Evolutionary conservation across 2,113 vertebrate genomes (phyloP).

Genomic region (Lycaon pictus): DNA sequence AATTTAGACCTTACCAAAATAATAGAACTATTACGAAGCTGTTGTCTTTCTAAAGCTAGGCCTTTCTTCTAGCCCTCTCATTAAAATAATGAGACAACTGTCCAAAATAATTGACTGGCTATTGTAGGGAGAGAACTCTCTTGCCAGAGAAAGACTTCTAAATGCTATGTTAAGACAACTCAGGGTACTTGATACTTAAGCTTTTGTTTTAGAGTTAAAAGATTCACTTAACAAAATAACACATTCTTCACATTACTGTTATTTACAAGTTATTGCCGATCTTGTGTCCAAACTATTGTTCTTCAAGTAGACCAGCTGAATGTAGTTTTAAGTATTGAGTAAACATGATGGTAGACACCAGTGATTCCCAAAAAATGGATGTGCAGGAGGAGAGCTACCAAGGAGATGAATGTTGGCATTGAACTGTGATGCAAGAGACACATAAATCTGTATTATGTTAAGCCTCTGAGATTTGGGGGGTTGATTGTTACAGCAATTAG

Average conservation of each 20-base stretch:
- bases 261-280: background rate
- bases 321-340: background rate
- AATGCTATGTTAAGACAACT: background rate
- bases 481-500: background rate
- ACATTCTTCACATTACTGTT: background rate
- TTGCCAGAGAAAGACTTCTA: background rate
- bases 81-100: constrained; percentile 31
- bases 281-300: constrained; percentile 19
- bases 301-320: background rate
- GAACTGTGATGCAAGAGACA: background rate
- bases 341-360: background rate
- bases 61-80: background rate
- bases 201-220: constrained; percentile 53
- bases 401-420: background rate
- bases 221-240: background rate
- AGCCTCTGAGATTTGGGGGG: background rate
- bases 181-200: background rate
- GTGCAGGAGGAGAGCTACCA: background rate
- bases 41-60: background rate
- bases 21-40: background rate
- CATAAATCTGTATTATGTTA: background rate
- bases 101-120: background rate
- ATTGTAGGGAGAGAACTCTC: background rate
- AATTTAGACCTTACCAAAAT: constrained; percentile 32
- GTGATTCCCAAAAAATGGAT: background rate